Base-by-base conservation (phyloP, 2,888 invertebrate genomes). In the Onchidella celtica region DNA sequence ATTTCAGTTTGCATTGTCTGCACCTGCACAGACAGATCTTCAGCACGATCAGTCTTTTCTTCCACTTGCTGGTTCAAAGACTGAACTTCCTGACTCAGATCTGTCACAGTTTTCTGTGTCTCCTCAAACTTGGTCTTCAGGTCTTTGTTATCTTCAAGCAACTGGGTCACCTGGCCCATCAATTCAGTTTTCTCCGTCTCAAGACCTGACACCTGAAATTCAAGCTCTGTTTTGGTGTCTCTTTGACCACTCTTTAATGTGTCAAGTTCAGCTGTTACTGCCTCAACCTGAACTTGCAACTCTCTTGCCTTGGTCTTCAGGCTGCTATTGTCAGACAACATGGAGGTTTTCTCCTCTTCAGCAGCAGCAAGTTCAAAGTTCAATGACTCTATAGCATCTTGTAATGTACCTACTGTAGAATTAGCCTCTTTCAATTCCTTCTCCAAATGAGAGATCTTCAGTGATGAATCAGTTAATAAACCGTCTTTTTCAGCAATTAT, bases 311-410 rank as follows among this genome's bases (percentile, higher is more conserved):
- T 47, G 21, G 34, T 66, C 32, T 80, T 73, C 21, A 74, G 74
- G 24, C 69, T 70, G 40, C 29, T 40, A 4, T 73, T 81, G 4
- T 85, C 84, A 61, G 80, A 76, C n/a, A 79, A 82, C 32, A 88
- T 70, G 36, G 80, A 72, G 1, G 55, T 40, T 29, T 88, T 89
- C n/a, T 86, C 86, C 27, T 77, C 70, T 79, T 88, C 87, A 32
- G 87, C 66, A 27, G 83, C 81, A 14, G 83, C 72, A 68, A 87
- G 85, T 76, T 90, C 90, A 82, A 87, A 87, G 70, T 89, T 89
- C 63, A 89, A 68, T 1, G 88, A 85, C 77, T 90, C 89, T 83
- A 90, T 86, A 21, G 84, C 84, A 82, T 88, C 89, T 81, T 89
- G 87, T 17, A 87, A 85, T n/a, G 85, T 87, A 4, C 88, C 89